Conservation (phyloP, 2,797 vertebrate species). For the Chlorospingus flavigularis region DNA sequence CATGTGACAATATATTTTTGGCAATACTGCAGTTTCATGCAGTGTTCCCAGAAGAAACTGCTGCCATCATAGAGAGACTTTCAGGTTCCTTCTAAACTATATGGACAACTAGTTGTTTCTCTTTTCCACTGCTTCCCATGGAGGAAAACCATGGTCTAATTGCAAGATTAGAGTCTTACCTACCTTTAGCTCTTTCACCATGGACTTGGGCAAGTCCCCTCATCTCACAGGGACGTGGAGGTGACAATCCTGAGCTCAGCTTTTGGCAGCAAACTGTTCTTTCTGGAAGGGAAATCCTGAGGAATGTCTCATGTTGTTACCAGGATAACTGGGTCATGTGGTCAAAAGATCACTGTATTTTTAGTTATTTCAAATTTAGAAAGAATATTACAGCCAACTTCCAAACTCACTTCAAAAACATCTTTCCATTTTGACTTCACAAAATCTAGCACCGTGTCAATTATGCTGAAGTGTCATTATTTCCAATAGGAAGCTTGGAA, state of each 20-base stretch:
- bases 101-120: neutral
- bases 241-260: neutral
- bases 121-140: neutral
- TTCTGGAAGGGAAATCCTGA: neutral
- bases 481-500: neutral
- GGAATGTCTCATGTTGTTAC: accelerated
- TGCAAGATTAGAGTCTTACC: neutral
- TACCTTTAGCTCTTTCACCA: neutral
- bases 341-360: neutral
- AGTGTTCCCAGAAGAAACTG: neutral
- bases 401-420: neutral
- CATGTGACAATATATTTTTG: neutral
- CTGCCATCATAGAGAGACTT: neutral
- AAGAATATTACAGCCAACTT: neutral
- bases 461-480: neutral
- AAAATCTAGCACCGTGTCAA: neutral
- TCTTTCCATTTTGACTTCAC: neutral
- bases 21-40: neutral
- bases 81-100: neutral
- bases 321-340: neutral
- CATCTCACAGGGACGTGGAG: neutral
- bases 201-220: neutral
- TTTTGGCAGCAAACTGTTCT: neutral
- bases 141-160: neutral
- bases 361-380: neutral